Evolutionary conservation across 2,888 invertebrate genomes (phyloP).

Genomic region (Pristionchus arcanus): DNA sequence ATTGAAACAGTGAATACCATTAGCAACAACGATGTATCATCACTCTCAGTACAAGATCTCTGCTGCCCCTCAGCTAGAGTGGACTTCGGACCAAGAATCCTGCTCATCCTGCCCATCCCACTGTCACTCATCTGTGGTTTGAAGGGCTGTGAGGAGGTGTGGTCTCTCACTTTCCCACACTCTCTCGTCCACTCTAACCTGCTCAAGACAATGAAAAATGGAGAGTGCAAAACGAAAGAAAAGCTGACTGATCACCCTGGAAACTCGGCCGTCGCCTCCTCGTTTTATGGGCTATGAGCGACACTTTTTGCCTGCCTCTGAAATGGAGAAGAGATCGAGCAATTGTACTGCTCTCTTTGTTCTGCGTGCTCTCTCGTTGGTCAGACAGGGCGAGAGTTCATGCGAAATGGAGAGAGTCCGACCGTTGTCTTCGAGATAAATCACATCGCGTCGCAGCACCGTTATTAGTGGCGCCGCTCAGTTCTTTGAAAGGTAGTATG

Average conservation of each 20-base stretch:
- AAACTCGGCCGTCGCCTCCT: not conserved
- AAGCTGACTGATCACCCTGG: not conserved
- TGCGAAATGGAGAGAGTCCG: too few relatives aligned
- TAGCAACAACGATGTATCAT: not conserved
- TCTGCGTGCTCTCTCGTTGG: not conserved
- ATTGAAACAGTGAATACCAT: too few relatives aligned
- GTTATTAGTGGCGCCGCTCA: not conserved
- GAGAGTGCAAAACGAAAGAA: not conserved
- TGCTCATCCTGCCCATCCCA: not conserved
- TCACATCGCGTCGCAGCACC: not conserved
- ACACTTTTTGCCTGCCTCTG: not conserved
- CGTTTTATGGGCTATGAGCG: slow-evolving; percentile 2
- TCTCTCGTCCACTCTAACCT: not conserved
- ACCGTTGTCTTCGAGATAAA: not conserved
- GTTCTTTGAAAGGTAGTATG: not conserved
- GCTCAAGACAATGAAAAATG: too few relatives aligned
- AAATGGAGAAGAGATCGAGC: not conserved
- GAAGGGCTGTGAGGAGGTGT: not conserved
- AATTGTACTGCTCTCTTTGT: not conserved
- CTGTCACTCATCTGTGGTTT: not conserved
- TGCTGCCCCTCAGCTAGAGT: not conserved
- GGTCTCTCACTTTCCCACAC: not conserved
- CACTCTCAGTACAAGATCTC: not conserved
- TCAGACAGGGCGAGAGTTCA: too few relatives aligned
- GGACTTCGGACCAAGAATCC: not conserved